Percentiles rank a stretch among this genome's conserved stretches.
These are phyloP conservation scores for Eupeodes luniger DNA, from an alignment of 2,888 invertebrate genomes.

Conservation along the genomic window DNA sequence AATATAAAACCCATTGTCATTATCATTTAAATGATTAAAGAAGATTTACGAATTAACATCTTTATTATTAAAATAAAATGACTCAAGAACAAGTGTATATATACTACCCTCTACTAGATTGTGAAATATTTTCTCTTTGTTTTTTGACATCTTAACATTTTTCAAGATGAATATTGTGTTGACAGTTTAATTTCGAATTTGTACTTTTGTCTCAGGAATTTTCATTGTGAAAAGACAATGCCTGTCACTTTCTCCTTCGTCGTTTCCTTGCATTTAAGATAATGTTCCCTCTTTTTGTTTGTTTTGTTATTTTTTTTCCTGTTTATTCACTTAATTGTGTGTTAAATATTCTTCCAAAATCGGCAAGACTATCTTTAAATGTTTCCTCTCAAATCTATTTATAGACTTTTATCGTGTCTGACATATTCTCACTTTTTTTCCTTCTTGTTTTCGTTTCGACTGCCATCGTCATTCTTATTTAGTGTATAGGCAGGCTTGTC, in stretches of 20 bases:
- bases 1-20: no score
- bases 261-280: background rate
- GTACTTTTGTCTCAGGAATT: background rate
- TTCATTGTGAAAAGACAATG: slow-evolving; percentile 6
- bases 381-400: slow-evolving; percentile 51
- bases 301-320: background rate
- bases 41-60: no score
- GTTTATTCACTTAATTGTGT: slow-evolving; percentile 2
- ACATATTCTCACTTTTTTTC: slow-evolving; percentile 52
- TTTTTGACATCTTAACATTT: background rate
- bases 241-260: slow-evolving; percentile 27
- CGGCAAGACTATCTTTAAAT: slow-evolving; percentile 17
- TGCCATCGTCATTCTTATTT: slow-evolving; percentile 15
- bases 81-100: no score
- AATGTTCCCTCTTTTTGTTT: background rate
- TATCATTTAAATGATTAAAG: no score
- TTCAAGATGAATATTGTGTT: background rate
- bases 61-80: no score
- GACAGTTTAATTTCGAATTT: slow-evolving; percentile 17
- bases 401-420: slow-evolving; percentile 54
- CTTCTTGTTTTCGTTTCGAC: background rate
- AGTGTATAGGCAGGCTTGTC: background rate
- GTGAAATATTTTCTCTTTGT: background rate
- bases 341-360: slow-evolving; percentile 26
- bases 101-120: no score